phyloP scores from a whole-genome alignment of 1,140 invertebrate species.

The Amyelois transitella region DNA sequence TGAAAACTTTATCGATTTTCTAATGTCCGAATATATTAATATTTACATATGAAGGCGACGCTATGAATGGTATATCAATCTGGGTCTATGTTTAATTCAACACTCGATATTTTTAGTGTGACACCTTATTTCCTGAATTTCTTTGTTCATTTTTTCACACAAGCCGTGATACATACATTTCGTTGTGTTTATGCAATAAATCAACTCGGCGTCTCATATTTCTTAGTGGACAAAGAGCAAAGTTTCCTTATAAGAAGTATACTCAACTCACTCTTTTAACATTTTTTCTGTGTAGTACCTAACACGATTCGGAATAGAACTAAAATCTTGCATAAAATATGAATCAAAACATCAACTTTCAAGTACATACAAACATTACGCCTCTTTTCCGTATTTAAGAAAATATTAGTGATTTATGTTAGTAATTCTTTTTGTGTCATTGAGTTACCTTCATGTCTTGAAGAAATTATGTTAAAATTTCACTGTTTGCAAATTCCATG shows the following conservation, averaged over 20 bases:
- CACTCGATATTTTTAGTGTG: neutral
- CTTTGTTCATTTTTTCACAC: neutral
- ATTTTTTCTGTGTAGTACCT: constrained; percentile 2
- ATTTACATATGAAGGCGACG: constrained; percentile 21
- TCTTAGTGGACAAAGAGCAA: neutral
- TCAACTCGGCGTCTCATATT: neutral
- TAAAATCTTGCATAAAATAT: no score
- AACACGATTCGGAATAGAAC: neutral
- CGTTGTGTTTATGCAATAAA: neutral
- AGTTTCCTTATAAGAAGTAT: neutral
- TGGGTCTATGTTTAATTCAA: constrained; percentile 38
- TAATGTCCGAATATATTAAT: constrained; percentile 35
- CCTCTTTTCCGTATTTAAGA: no score
- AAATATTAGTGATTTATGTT: no score
- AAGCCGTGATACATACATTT: neutral
- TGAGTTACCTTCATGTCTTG: no score
- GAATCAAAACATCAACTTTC: no score
- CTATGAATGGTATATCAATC: constrained; percentile 33
- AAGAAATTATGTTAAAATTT: no score
- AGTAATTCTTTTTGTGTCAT: no score
- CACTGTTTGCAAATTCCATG: no score
- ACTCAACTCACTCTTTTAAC: no score
- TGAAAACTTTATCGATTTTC: constrained; percentile 16
- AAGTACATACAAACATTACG: no score
- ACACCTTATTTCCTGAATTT: neutral